Base-by-base conservation (phyloP, 2,113 vertebrate genomes). In the Acrocephalus kingi region DNA sequence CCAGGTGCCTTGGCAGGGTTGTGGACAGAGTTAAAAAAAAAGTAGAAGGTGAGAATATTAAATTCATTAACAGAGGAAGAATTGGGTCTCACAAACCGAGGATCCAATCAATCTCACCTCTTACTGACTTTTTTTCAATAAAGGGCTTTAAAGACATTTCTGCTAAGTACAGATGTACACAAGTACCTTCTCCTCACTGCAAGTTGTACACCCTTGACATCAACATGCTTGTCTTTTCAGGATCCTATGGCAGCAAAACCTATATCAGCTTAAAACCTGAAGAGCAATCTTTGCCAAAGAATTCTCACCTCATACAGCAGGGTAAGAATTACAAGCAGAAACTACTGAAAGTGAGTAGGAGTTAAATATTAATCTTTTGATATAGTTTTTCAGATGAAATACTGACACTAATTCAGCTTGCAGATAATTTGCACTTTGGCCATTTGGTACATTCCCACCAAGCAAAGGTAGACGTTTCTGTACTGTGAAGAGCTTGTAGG, bases 391-490 rank as follows among this genome's bases (percentile, higher is more conserved):
- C n/a, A 76, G 41, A 69, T 79, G 17, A 90, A 95, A 79, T 68
- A 90, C 66, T 56, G 62, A 61, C 69, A 91, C 31, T 58, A 93
- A 45, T 79, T 87, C 79, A 54, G 37, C 43, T 66, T 85, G 51
- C 55, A 80, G 72, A 74, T 80, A 67, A 84, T 63, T 43, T 80
- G 55, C 4, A 1, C 59, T 77, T 86, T 62, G 39, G 79, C 86
- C 93, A 95, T 92, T 96, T 94, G 93, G 78, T 55, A 39, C 21
- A 17, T 91, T 97, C 72, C 41, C 73, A 77, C 63, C 46, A 73
- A 88, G 58, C 21, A 93, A 87, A 48, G 51, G 77, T 46, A 61
- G 45, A 75, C 15, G 11, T 66, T 91, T 92, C 78, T 59, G 35
- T n/a, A 68, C 46, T 76, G 59, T 84, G 62, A 86, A 93, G 13